These are phyloP conservation scores for Pantherophis guttatus DNA, from an alignment of 2,113 vertebrate genomes.

Conservation along the genomic window DNA sequence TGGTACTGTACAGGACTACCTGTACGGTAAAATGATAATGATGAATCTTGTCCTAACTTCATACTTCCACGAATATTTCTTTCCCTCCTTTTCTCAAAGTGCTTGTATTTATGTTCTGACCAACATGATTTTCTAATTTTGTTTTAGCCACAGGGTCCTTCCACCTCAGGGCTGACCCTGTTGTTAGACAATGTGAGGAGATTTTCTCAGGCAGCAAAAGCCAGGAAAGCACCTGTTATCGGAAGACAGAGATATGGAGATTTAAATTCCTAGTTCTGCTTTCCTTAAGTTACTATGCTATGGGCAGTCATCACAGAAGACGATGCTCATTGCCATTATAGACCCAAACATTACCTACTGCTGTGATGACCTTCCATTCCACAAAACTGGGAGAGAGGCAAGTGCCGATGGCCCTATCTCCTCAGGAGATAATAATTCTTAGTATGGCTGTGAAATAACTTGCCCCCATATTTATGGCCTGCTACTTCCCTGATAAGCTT, in stretches of 20 bases:
- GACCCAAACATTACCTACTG: not conserved
- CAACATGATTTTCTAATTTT: too few relatives aligned
- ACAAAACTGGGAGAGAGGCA: not conserved
- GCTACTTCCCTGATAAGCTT: not conserved
- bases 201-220: not conserved
- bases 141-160: too few relatives aligned
- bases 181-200: not conserved
- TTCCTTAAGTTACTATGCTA: not conserved
- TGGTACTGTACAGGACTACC: too few relatives aligned
- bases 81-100: too few relatives aligned
- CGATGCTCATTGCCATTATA: not conserved
- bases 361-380: not conserved
- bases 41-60: too few relatives aligned
- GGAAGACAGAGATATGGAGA: not conserved
- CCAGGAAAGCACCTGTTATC: not conserved
- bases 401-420: not conserved
- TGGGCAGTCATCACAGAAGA: not conserved
- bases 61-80: too few relatives aligned
- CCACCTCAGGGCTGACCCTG: not conserved
- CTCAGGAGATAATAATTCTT: not conserved
- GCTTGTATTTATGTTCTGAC: too few relatives aligned
- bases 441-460: not conserved
- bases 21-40: too few relatives aligned
- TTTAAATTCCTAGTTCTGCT: not conserved
- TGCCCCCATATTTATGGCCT: not conserved